Conservation (phyloP, 2,113 vertebrate species). For the Pachycephala philippinensis region DNA sequence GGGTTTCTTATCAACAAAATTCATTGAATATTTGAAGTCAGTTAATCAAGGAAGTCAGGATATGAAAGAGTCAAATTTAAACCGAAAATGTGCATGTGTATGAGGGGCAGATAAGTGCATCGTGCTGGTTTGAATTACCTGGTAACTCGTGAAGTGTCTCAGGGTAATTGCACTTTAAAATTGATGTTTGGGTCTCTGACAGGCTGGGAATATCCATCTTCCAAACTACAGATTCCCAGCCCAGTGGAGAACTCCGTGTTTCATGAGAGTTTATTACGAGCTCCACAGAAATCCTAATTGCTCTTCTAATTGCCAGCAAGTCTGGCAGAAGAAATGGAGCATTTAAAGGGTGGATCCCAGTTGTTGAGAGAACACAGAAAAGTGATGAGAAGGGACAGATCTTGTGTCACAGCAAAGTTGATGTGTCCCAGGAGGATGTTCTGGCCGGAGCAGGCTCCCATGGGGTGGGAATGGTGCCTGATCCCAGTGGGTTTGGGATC, state of each 20-base stretch:
- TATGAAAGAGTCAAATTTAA: neutral
- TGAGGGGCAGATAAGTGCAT: neutral
- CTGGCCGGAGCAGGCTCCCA: neutral
- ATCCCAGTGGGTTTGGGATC: neutral
- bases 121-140: neutral
- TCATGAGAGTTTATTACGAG: neutral
- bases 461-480: neutral
- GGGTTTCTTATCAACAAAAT: neutral
- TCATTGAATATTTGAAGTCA: neutral
- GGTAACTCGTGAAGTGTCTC: neutral
- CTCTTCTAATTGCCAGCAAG: neutral
- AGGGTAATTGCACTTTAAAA: neutral
- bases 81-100: neutral
- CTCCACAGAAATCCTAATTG: neutral
- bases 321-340: neutral
- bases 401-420: neutral
- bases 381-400: fast-evolving
- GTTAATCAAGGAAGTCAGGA: neutral
- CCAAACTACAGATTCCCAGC: neutral
- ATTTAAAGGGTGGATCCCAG: neutral
- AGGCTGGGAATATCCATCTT: neutral
- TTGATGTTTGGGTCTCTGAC: neutral
- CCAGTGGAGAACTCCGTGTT: neutral
- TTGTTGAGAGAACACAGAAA: neutral
- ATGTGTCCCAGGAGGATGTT: neutral